Evolutionary conservation across 1,140 invertebrate species (phyloP), one percentile per base, ranked within the genome.

Genomic region (Platorchestia sp.): DNA sequence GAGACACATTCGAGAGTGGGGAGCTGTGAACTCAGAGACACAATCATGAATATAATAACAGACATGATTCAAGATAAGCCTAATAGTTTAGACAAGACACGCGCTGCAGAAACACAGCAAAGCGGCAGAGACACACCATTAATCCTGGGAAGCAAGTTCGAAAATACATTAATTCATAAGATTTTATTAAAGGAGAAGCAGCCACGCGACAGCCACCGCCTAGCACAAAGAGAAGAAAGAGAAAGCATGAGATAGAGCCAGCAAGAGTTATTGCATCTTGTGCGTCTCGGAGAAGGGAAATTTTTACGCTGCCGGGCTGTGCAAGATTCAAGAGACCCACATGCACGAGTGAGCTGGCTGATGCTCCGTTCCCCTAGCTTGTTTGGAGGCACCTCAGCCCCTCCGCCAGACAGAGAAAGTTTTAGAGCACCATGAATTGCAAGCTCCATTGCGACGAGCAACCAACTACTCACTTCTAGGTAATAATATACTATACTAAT

Each of bases 201-300:
- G 27, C 16, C 87, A 89, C 59, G 43, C 87, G 10, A 27, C 16
- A 89, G 87, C 87, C 87, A 86, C 43, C 43, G 87, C n/a, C 87
- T 89, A 7, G 87, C 87, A 89, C n/a, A 89, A 89, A 42, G 87
- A 89, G 41, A 89, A 89, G n/a, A 42, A 89, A 42, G 87, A 42
- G n/a, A 89, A 43, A 89, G n/a, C 87, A 16, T 44, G 36, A 5
- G 41, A 42, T 16, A 27, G 87, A 42, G n/a, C 59, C 59, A 75
- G 14, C 41, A 89, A 41, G 41, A 89, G 41, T 89, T 89, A 44
- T 44, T 42, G 41, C 87, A 89, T 44, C 87, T 89, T 42, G 87
- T 3, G n/a, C 27, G 41, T 42, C 87, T 89, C 7, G 14, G 87
- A 42, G 87, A 89, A 89, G 87, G 87, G 87, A 89, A 89, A 89